Conservation (phyloP, 2,888 invertebrate genomes). For the Eupithecia centaureata region DNA sequence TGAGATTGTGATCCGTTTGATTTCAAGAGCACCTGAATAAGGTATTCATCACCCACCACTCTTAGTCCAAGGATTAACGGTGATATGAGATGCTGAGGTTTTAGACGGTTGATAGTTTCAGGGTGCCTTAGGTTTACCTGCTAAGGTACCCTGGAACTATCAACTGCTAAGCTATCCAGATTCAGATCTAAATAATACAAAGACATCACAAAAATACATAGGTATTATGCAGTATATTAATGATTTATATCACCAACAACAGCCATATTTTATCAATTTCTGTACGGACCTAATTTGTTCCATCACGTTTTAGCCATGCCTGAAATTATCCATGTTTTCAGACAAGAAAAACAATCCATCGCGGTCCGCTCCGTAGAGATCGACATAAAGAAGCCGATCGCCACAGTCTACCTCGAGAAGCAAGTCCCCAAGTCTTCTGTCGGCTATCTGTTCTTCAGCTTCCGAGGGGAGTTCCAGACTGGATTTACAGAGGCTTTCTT, state of each 20-base stretch:
- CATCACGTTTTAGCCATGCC: background rate
- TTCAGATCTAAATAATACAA: background rate
- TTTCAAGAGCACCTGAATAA: background rate
- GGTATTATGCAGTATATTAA: background rate
- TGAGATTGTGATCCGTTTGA: background rate
- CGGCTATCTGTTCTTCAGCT: constrained; percentile 86
- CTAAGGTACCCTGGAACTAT: background rate
- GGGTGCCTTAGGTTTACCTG: background rate
- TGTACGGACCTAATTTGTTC: background rate
- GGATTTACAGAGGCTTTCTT: constrained; percentile 88
- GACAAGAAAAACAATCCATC: constrained; percentile 29
- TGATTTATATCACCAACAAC: background rate
- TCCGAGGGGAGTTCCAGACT: constrained; percentile 86
- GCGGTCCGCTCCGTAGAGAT: constrained; percentile 72
- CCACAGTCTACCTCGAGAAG: constrained; percentile 85
- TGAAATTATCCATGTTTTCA: constrained; percentile 3
- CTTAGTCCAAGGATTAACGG: background rate
- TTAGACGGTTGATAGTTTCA: background rate
- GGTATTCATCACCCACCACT: too few relatives aligned
- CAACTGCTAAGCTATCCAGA: background rate
- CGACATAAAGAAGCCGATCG: constrained; percentile 85
- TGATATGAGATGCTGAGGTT: background rate
- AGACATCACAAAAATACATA: background rate
- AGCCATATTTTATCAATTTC: background rate
- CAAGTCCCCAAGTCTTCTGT: constrained; percentile 81